Evolutionary conservation across 2,113 vertebrate species (phyloP), one percentile per base, ranked within the genome.

Genomic region (Dicerorhinus sumatrensis): DNA sequence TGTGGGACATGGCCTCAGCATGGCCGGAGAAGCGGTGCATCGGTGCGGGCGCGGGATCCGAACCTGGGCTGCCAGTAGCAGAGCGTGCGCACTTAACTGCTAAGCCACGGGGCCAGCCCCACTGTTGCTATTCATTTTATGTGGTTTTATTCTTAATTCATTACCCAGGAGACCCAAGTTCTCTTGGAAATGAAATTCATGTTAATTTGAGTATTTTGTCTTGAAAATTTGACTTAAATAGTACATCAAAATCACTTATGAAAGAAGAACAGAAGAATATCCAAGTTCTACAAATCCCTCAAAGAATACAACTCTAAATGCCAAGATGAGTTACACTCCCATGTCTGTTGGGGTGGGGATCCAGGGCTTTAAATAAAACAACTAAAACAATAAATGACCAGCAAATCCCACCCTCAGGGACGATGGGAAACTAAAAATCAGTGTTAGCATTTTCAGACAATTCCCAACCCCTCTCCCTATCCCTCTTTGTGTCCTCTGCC

Each of bases 241-340:
- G 60, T 92, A 89, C 73, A 92, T 85, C 70, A 51, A 79, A 94
- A 60, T 81, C 29, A 94, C 84, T 84, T 85, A 85, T 85, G 29
- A 92, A 84, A 84, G 51, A 67, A 65, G 8, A 90, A 93, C 23
- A 91, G 60, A 91, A 63, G n/a, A 88, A 72, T 89, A 88, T 29
- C 46, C 16, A 58, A 51, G 36, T 85, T 83, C 58, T 91, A 54
- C 86, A 70, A 62, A 70, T 82, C 69, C 56, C 42, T 79, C n/a
- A 79, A 46, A 72, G 16, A 65, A 65, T 67, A 58, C 5, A 94
- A 39, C 39, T 76, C 3, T 62, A 70, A 89, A 70, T 91, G 20
- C 9, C 8, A 90, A 94, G 29, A 54, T 58, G 29, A 72, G 54
- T 65, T 81, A 48, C 2, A 60, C 17, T 65, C 8, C 33, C 23